These are phyloP conservation scores for Camponotus pennsylvanicus DNA, from an alignment of 1,140 invertebrate genomes.

Conservation along the genomic window DNA sequence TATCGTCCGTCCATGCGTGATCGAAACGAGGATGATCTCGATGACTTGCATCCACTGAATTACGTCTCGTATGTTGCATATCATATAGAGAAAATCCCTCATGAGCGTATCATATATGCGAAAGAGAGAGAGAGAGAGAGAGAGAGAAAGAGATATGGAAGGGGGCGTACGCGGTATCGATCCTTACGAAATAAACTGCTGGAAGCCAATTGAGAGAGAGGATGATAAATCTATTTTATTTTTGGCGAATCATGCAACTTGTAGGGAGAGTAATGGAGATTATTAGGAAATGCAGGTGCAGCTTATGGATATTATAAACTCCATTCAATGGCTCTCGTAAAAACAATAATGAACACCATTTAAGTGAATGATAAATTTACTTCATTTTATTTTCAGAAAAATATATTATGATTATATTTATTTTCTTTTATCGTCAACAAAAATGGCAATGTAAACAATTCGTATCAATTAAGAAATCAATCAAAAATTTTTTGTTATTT, in stretches of 20 bases:
- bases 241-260: slow-evolving; percentile 70
- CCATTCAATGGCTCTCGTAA: slow-evolving; percentile 38
- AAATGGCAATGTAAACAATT: neutral
- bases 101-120: slow-evolving; percentile 1
- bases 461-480: neutral
- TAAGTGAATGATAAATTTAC: neutral
- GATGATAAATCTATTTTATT: slow-evolving; percentile 78
- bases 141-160: neutral
- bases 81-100: slow-evolving; percentile 75
- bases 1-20: slow-evolving; percentile 50
- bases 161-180: slow-evolving; percentile 18
- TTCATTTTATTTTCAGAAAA: slow-evolving; percentile 3
- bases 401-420: neutral
- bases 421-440: slow-evolving; percentile 1
- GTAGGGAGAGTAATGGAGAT: slow-evolving; percentile 49
- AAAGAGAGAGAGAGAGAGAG: slow-evolving; percentile 3
- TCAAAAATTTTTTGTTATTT: neutral
- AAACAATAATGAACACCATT: slow-evolving; percentile 46
- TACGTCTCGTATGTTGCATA: slow-evolving; percentile 79
- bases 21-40: slow-evolving; percentile 74
- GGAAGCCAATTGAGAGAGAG: slow-evolving; percentile 70
- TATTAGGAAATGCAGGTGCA: slow-evolving; percentile 61
- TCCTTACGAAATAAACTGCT: slow-evolving; percentile 73
- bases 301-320: slow-evolving; percentile 54
- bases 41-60: slow-evolving; percentile 82